Base-by-base conservation (phyloP, 2,888 invertebrate genomes). In the Achlya flavicornis region DNA sequence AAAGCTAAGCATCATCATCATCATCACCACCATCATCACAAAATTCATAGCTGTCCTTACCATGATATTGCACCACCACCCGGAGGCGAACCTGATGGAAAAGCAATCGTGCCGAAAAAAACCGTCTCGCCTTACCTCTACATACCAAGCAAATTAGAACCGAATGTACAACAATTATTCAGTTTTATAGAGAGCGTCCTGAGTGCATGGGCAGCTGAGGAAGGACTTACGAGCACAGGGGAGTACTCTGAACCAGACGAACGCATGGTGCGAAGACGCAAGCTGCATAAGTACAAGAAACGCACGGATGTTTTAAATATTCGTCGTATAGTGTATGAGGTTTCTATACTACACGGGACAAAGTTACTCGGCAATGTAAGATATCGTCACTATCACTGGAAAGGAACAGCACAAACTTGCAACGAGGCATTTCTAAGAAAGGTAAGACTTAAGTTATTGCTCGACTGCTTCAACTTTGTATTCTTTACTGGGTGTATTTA, bases 401-500 rank as follows among this genome's bases (percentile, higher is more conserved):
- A 97, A 80, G 96, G 97, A 70, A 96, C 97, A 57, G 96, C 97
- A 64, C 97, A 97, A 87, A 96, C 97, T 79, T 98, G 98, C 94
- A 98, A 98, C 86, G 97, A 97, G 89, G 94, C 96, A 79, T 98
- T 98, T 93, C 95, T 98, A 68, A 95, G 96, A 91, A 98, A 97
- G 97, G 98, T 98, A 93, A 93, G 92, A 73, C 64, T 63, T 63
- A 46, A 26, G n/a, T 3, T n/a, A 19, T 33, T 4, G 14, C 12
- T 46, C 14, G 6, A n/a, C 43, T 8, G 38, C 38, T 7, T 41
- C 41, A 11, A 41, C 41, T 41, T 41, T 1, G 10, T 10, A 1
- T 38, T 41, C 7, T 41, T 41, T 41, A 41, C 12, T 41, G 6
- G 12, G 6, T 4, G 4, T 12, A 41, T 10, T 38, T 10, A 38